phyloP scores from a whole-genome alignment of 2,797 vertebrate genomes.

The Moxostoma hubbsi region DNA sequence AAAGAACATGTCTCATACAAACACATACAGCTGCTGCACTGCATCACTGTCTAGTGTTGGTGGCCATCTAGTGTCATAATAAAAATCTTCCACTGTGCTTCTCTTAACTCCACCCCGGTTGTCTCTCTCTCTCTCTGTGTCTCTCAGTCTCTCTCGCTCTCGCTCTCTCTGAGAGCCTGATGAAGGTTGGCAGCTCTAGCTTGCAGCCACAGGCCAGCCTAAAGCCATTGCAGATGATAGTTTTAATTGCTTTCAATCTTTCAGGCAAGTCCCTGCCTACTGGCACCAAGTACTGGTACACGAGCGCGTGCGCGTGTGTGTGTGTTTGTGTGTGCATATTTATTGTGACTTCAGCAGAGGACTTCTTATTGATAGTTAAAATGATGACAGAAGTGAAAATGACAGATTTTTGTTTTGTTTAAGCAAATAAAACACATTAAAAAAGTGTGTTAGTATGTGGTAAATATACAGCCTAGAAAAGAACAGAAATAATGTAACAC shows the following conservation, averaged over 20 bases:
- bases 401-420: constrained; percentile 3
- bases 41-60: constrained; percentile 24
- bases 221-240: constrained; percentile 95
- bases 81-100: not conserved
- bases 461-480: too few relatives aligned
- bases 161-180: constrained; percentile 77
- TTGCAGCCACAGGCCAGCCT: constrained; percentile 90
- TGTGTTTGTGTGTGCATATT: constrained; percentile 54
- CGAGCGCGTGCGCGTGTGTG: constrained; percentile 41
- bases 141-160: not conserved
- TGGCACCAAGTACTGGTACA: constrained; percentile 72
- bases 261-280: constrained; percentile 87
- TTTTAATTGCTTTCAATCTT: constrained; percentile 99
- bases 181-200: constrained; percentile 92
- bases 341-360: constrained; percentile 16
- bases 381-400: constrained; percentile 10
- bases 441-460: too few relatives aligned
- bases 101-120: too few relatives aligned
- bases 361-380: not conserved
- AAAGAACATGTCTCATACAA: too few relatives aligned
- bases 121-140: too few relatives aligned
- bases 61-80: constrained; percentile 45
- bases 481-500: too few relatives aligned
- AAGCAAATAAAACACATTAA: too few relatives aligned
- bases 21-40: not conserved